phyloP scores from a whole-genome alignment of 1,140 invertebrate species.

The Dreissena polymorpha region DNA sequence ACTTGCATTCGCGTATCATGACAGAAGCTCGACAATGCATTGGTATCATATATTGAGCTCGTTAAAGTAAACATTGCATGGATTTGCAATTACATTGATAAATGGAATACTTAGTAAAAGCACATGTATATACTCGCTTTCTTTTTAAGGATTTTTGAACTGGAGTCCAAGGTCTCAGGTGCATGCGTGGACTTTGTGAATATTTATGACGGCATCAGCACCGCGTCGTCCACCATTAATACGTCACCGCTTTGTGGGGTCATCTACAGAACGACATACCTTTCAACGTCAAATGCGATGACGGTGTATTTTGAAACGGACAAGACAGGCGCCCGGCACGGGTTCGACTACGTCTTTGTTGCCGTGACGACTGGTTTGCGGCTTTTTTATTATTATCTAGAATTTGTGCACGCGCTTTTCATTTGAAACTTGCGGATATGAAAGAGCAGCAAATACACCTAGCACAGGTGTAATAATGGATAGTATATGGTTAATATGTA shows the following conservation, averaged over 20 bases:
- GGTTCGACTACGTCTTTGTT: conserved; percentile 40
- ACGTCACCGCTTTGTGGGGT: conserved; percentile 26
- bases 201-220: conserved; percentile 31
- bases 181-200: conserved; percentile 43
- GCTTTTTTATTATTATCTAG: too few relatives aligned
- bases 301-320: conserved; percentile 40
- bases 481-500: background rate
- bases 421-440: background rate
- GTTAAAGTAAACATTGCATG: too few relatives aligned
- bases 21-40: too few relatives aligned
- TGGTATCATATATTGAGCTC: too few relatives aligned
- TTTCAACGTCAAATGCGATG: conserved; percentile 15
- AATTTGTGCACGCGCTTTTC: background rate
- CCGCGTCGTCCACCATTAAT: conserved; percentile 9
- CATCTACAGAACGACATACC: conserved; percentile 9
- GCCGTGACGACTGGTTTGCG: conserved; percentile 31
- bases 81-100: too few relatives aligned
- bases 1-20: too few relatives aligned
- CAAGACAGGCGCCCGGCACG: conserved; percentile 19
- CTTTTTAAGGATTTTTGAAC: conserved; percentile 23
- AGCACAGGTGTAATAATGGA: background rate
- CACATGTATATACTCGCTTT: too few relatives aligned
- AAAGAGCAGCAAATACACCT: background rate
- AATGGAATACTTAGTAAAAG: too few relatives aligned
- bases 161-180: conserved; percentile 14